These are phyloP conservation scores for Proteles cristata DNA, from an alignment of 2,113 vertebrate species.

Conservation along the genomic window DNA sequence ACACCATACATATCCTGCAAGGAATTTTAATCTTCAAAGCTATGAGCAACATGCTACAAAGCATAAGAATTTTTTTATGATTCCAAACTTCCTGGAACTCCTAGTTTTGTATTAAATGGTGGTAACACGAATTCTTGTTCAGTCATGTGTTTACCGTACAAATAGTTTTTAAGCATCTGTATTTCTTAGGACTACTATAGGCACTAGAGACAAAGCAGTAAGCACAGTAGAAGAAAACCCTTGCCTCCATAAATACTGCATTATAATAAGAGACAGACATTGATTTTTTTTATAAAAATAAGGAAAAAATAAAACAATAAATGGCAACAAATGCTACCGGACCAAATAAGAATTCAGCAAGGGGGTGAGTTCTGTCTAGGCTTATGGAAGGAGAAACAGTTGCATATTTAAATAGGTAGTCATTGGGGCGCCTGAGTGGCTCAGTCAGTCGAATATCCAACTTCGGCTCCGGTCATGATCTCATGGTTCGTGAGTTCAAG, in stretches of 20 bases:
- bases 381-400: not conserved
- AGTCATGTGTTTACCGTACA: not conserved
- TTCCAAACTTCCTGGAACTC: not conserved
- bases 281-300: not conserved
- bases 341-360: not conserved
- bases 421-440: not conserved
- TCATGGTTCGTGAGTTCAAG: no score
- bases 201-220: not conserved
- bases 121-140: not conserved
- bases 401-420: not conserved
- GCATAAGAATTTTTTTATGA: not conserved
- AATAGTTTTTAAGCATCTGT: not conserved
- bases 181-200: not conserved
- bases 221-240: not conserved
- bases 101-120: not conserved
- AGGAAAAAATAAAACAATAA: not conserved
- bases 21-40: not conserved
- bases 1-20: not conserved
- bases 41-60: not conserved
- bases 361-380: not conserved
- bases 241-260: not conserved
- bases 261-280: not conserved
- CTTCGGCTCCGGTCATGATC: no score
- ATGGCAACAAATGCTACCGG: not conserved
- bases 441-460: no score